Conservation (phyloP, 2,113 vertebrate genomes). For the Hypanus sabinus region DNA sequence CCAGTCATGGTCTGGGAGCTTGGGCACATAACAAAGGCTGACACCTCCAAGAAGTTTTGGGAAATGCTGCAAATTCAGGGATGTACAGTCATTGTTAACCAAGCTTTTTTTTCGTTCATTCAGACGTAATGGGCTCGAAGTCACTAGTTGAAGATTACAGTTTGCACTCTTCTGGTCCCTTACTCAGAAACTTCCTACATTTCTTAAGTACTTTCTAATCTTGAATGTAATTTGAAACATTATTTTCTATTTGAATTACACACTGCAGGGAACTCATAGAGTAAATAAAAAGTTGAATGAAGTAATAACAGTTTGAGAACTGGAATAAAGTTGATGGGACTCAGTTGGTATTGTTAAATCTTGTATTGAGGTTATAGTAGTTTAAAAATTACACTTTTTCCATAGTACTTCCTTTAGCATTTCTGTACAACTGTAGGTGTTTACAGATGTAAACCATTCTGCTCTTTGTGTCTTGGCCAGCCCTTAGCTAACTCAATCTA, state of each 20-base stretch:
- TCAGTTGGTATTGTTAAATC: neutral
- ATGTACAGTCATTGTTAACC: neutral
- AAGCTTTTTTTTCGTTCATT: neutral
- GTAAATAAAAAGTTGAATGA: neutral
- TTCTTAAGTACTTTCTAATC: neutral
- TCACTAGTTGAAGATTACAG: neutral
- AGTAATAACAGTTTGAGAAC: neutral
- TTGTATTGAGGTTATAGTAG: neutral
- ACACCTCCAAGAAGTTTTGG: neutral
- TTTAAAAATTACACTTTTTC: neutral
- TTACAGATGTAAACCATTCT: neutral
- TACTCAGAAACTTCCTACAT: neutral
- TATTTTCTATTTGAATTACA: neutral
- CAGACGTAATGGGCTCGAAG: neutral
- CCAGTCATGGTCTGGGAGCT: neutral
- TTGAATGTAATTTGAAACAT: neutral
- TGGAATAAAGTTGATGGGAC: neutral
- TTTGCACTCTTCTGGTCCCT: neutral
- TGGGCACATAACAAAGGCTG: neutral
- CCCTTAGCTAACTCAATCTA: neutral
- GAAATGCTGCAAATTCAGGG: neutral
- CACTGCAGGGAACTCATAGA: neutral
- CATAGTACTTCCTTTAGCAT: too few species aligned
- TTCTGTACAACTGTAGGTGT: too few species aligned
- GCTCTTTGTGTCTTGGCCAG: neutral